These are phyloP conservation scores for Mellivora capensis DNA, from an alignment of 2,113 vertebrate species.

Conservation along the genomic window DNA sequence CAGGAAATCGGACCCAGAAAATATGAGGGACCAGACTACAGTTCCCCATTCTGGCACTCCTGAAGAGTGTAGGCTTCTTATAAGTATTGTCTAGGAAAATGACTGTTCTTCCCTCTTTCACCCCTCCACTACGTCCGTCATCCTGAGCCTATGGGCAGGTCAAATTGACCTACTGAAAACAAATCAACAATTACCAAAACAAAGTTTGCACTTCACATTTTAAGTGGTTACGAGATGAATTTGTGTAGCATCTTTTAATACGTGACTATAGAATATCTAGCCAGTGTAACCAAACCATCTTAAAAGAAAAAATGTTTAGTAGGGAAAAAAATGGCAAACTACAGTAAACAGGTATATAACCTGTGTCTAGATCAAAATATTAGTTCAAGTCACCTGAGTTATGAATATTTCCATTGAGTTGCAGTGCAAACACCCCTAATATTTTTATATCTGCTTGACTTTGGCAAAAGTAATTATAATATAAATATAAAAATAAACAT, in stretches of 20 bases:
- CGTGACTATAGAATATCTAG: background rate
- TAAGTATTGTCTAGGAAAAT: background rate
- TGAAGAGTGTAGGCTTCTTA: background rate
- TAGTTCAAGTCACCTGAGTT: background rate
- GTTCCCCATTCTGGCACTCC: background rate
- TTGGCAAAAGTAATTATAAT: background rate
- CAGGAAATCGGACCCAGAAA: background rate
- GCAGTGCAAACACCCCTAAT: background rate
- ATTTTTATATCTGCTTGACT: background rate
- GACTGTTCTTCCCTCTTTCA: background rate
- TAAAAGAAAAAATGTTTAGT: background rate
- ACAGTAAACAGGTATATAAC: background rate
- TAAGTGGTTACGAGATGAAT: background rate
- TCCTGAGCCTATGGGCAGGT: background rate
- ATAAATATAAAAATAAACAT: background rate
- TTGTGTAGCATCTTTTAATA: background rate
- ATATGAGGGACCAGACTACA: background rate
- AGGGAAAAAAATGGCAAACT: background rate
- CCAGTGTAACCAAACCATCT: background rate
- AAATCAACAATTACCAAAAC: background rate
- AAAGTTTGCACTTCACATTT: background rate
- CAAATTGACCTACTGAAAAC: background rate
- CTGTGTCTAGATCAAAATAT: background rate
- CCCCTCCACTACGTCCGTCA: background rate
- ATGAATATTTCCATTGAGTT: background rate